Conservation (phyloP, 2,888 invertebrate genomes). For the Acleris laterana region DNA sequence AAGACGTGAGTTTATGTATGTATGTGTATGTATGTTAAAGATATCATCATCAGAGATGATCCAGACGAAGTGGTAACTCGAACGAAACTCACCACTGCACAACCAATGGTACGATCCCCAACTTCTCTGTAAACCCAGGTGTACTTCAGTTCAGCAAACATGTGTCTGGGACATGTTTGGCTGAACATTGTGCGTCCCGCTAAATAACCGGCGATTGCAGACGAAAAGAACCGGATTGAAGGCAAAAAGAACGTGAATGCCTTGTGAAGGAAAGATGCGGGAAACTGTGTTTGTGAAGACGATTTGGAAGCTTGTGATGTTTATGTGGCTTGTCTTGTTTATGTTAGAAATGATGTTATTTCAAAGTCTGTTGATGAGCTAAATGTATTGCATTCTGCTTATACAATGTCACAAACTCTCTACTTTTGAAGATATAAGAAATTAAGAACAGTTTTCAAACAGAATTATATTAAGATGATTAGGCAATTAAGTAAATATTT, state of each 20-base stretch:
- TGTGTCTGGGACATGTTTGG: conserved; percentile 47
- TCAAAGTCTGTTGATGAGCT: too few relatives aligned
- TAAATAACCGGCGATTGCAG: conserved; percentile 43
- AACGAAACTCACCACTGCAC: conserved; percentile 27
- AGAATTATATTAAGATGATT: too few relatives aligned
- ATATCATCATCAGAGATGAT: too few relatives aligned
- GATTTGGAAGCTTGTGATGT: not conserved
- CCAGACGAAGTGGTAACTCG: not conserved
- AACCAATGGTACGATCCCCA: conserved; percentile 41
- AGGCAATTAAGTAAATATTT: too few relatives aligned
- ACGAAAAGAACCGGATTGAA: conserved; percentile 21
- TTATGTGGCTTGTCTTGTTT: too few relatives aligned
- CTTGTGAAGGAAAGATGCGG: conserved; percentile 9
- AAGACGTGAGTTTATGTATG: too few relatives aligned
- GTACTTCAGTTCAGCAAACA: conserved; percentile 54
- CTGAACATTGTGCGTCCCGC: conserved; percentile 38
- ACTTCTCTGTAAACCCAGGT: conserved; percentile 51
- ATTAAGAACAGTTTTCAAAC: too few relatives aligned
- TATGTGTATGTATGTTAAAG: too few relatives aligned
- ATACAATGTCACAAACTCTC: too few relatives aligned
- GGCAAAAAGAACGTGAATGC: conserved; percentile 14
- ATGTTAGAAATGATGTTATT: too few relatives aligned
- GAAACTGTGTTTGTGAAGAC: conserved; percentile 7
- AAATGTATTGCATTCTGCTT: too few relatives aligned
- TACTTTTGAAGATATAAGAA: too few relatives aligned